These are phyloP conservation scores for Passer domesticus DNA, from an alignment of 2,113 vertebrate species.

Conservation along the genomic window DNA sequence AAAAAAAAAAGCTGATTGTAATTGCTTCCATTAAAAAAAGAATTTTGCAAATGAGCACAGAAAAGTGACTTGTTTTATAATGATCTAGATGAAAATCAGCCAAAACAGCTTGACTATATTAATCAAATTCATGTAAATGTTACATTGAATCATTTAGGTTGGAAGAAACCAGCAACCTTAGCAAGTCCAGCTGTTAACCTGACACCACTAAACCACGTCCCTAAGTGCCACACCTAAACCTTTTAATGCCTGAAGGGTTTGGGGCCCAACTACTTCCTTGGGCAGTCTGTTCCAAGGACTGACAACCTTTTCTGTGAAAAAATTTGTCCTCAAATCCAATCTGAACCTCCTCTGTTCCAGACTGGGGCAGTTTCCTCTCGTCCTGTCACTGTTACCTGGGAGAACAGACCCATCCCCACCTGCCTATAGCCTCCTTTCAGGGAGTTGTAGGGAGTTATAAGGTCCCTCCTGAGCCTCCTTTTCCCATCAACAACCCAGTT, in stretches of 20 bases:
- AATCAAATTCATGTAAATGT: neutral
- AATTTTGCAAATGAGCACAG: neutral
- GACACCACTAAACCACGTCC: neutral
- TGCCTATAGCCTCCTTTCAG: neutral
- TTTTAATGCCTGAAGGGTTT: neutral
- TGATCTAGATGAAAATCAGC: neutral
- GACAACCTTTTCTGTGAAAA: neutral
- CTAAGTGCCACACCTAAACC: too few relatives aligned
- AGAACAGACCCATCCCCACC: neutral
- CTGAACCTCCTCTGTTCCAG: neutral
- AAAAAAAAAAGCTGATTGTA: neutral
- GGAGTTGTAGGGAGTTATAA: neutral
- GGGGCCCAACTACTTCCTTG: neutral
- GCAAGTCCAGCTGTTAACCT: rapidly evolving
- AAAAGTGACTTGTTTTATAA: neutral
- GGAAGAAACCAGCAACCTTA: neutral
- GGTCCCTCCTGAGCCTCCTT: neutral
- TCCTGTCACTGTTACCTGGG: neutral
- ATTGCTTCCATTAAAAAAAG: neutral
- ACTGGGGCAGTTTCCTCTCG: rapidly evolving
- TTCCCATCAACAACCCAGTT: neutral
- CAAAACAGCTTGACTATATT: neutral
- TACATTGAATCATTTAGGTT: neutral
- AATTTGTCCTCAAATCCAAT: neutral
- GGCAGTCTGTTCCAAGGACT: neutral